phyloP scores from a whole-genome alignment of 2,113 vertebrate genomes.

The Mirounga angustirostris region DNA sequence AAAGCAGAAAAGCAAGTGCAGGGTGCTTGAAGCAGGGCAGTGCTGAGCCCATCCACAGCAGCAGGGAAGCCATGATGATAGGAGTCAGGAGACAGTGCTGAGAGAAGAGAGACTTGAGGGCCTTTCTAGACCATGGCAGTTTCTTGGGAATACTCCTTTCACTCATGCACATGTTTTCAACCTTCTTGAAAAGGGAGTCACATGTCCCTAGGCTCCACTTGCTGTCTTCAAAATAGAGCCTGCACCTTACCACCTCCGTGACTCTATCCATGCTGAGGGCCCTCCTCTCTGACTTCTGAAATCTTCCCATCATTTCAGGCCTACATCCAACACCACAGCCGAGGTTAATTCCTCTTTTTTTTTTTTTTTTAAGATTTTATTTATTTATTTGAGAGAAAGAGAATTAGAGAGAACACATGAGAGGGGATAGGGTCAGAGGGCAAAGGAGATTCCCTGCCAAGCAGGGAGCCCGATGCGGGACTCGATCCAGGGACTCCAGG shows the following conservation, averaged over 20 bases:
- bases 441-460: too few relatives aligned
- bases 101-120: neutral
- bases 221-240: neutral
- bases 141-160: neutral
- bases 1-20: neutral
- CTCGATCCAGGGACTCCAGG: too few relatives aligned
- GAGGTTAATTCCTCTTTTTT: neutral
- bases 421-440: too few relatives aligned
- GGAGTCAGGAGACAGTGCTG: neutral
- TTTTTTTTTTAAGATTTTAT: too few relatives aligned
- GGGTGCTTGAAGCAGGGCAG: neutral
- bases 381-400: too few relatives aligned
- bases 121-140: rapidly evolving
- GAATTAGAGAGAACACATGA: too few relatives aligned
- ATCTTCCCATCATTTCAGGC: neutral
- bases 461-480: too few relatives aligned
- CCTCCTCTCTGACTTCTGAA: neutral
- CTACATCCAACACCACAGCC: neutral
- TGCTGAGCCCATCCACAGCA: neutral
- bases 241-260: neutral
- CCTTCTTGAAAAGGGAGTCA: neutral
- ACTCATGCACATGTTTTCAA: neutral
- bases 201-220: neutral
- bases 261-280: neutral
- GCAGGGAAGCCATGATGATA: neutral